Evolutionary conservation across 2,888 invertebrate species (phyloP).

Genomic region (Bimastos eiseni): DNA sequence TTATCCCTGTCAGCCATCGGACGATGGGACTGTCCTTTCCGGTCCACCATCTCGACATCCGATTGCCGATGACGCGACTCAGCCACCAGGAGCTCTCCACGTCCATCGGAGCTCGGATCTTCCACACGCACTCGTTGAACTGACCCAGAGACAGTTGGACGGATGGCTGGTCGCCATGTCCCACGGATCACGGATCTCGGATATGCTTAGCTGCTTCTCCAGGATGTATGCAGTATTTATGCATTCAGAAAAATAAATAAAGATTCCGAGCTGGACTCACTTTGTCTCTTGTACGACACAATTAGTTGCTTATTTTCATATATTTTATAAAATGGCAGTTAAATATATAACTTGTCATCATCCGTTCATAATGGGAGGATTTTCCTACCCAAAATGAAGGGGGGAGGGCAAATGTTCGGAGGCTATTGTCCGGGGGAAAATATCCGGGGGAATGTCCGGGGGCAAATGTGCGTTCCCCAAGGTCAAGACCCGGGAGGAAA

Average conservation of each 20-base stretch:
- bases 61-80: neutral
- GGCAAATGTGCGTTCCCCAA: too few species aligned
- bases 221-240: neutral
- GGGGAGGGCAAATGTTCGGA: too few species aligned
- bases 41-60: slow-evolving; percentile 1
- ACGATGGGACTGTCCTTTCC: neutral
- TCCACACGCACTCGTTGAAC: neutral
- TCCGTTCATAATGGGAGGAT: too few species aligned
- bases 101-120: neutral
- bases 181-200: neutral
- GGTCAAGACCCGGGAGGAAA: too few species aligned
- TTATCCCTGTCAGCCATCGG: neutral
- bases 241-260: neutral
- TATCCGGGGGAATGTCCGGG: too few species aligned
- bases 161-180: neutral
- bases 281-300: too few species aligned
- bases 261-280: too few species aligned
- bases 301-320: too few species aligned
- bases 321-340: too few species aligned
- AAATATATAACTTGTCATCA: too few species aligned
- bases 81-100: neutral
- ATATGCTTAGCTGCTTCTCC: neutral
- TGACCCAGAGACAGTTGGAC: neutral
- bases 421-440: too few species aligned
- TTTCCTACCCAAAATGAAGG: too few species aligned